These are phyloP conservation scores for Halcyon leucocephala DNA, from an alignment of 2,797 vertebrate genomes.

Conservation along the genomic window DNA sequence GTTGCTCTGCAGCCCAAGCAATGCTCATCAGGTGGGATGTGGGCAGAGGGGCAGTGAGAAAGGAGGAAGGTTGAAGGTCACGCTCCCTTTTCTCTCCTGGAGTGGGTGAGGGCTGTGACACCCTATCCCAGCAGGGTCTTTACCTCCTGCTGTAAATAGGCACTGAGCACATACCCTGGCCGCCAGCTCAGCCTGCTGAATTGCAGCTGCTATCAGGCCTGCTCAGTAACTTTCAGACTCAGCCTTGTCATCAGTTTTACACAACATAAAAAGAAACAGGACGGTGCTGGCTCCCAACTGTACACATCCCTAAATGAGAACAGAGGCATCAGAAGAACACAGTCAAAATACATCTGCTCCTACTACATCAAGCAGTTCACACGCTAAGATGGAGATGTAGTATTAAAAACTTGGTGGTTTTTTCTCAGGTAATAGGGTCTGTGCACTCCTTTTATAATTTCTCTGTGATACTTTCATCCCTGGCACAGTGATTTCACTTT, in stretches of 20 bases:
- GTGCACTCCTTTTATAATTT: not conserved
- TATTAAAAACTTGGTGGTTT: not conserved
- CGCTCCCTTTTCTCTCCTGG: slow-evolving; percentile 1
- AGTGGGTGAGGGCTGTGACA: not conserved
- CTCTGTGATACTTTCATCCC: not conserved
- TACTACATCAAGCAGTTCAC: not conserved
- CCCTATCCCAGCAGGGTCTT: slow-evolving; percentile 44
- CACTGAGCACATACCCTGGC: slow-evolving; percentile 36
- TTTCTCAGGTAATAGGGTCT: not conserved
- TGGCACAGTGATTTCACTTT: not conserved
- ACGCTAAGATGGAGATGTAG: not conserved
- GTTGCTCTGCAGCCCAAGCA: accelerated
- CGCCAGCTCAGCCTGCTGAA: not conserved
- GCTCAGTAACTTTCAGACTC: slow-evolving; percentile 37
- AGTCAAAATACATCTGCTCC: not conserved
- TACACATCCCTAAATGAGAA: not conserved
- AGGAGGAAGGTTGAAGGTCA: slow-evolving; percentile 54
- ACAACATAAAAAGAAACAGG: slow-evolving; percentile 33
- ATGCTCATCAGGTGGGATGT: not conserved
- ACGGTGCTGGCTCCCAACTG: not conserved
- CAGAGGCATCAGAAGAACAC: not conserved
- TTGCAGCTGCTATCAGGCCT: slow-evolving; percentile 45
- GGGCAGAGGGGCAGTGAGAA: not conserved
- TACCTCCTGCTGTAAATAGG: slow-evolving; percentile 62
- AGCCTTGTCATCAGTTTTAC: slow-evolving; percentile 60